Evolutionary conservation across 2,113 vertebrate species (phyloP), one percentile per base, ranked within the genome.

Genomic region (Upupa epops): DNA sequence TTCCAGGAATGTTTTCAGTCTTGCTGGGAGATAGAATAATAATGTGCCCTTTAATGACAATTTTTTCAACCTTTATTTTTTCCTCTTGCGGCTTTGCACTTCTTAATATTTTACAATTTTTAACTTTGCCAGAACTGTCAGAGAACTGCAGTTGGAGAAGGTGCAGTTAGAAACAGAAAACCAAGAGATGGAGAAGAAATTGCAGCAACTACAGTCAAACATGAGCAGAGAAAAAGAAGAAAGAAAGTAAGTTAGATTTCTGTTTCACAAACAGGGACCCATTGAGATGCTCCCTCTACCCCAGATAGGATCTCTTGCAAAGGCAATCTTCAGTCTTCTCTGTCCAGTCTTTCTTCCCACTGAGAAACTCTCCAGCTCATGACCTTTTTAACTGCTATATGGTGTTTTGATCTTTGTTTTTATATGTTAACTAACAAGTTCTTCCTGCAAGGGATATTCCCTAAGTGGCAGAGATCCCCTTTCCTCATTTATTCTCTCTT

Each of bases 161-260:
- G 82, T 85, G 13, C 97, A 97, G 68, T 95, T 99, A 93, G 97
- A 98, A 93, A 72, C 93, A 78, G 98, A 99, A 80, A 98, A 97
- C 89, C 95, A 94, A 68, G 97, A 98, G 64, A 97, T 99, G 97
- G 98, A 99, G 97, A 97, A 97, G 89, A 98, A 97, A 80, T 96
- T 99, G 55, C 95, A 82, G 68, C 97, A 98, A 70, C 97, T 99
- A 31, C 98, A 97, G 68, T 96, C 96, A 66, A 95, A 89, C 85
- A 98, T 98, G 98, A 98, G 93, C 76, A 97, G 95, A 93, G 98
- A 99, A 94, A 99, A 98, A 86, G 96, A 98, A 86, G 98, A 99
- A 93, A 97, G 98, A 93, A 97, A 94, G 99, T 99, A 94, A 93
- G 98, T 98, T 80, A 82, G 59, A 21, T 10, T 94, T 79, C 26